Conservation (phyloP, 2,888 invertebrate genomes). For the Shargacucullia verbasci region DNA sequence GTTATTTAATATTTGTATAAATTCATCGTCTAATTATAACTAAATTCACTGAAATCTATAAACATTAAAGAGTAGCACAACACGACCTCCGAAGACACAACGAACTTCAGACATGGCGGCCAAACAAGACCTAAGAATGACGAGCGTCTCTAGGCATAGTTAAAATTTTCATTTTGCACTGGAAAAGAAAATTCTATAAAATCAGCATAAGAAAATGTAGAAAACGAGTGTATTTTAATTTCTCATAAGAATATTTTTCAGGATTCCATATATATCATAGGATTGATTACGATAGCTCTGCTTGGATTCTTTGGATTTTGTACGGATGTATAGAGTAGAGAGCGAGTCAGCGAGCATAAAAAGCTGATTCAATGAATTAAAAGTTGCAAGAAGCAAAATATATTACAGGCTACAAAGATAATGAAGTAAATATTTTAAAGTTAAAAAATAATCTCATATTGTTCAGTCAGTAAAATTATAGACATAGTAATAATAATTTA, state of each 20-base stretch:
- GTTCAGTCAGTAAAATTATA: too few relatives aligned
- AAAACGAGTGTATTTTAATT: conserved; percentile 77
- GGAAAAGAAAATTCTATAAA: conserved; percentile 84
- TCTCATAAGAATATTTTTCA: conserved; percentile 78
- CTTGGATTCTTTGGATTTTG: conserved; percentile 51
- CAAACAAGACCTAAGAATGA: conserved; percentile 83
- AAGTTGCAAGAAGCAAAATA: conserved; percentile 36
- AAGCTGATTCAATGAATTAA: conserved; percentile 6
- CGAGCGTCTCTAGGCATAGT: conserved; percentile 81
- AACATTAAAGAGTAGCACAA: conserved; percentile 87
- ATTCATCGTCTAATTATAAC: conserved; percentile 78
- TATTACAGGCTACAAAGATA: neutral
- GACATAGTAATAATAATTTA: too few relatives aligned
- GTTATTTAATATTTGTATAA: conserved; percentile 73
- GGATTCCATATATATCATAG: conserved; percentile 72
- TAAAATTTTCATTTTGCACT: conserved; percentile 77
- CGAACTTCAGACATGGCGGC: conserved; percentile 89
- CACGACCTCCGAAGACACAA: conserved; percentile 87
- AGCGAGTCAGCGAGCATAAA: conserved; percentile 5
- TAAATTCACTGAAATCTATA: conserved; percentile 83
- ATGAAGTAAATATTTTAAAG: too few relatives aligned
- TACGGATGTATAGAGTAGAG: conserved; percentile 36
- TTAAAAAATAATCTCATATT: too few relatives aligned
- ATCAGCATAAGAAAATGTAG: conserved; percentile 75
- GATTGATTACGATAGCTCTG: conserved; percentile 66